Percentiles rank a stretch among this genome's conserved stretches.
These are phyloP conservation scores for Asteroscopus sphinx DNA, from an alignment of 2,888 invertebrate genomes.

Conservation along the genomic window DNA sequence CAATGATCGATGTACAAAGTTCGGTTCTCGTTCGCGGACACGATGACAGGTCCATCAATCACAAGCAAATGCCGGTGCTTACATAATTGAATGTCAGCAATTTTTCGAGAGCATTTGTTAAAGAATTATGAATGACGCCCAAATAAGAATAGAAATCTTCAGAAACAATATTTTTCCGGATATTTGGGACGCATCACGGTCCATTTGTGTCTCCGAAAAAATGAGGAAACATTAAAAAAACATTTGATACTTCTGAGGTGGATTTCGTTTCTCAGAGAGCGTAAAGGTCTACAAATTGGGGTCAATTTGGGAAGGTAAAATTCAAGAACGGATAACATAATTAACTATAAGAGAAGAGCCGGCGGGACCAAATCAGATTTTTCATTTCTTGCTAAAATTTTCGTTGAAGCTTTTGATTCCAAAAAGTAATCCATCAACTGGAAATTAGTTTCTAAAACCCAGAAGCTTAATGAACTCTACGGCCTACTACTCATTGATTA, in stretches of 20 bases:
- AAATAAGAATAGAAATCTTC: conserved; percentile 35
- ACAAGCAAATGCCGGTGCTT: conserved; percentile 44
- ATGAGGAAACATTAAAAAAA: conserved; percentile 15
- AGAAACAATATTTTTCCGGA: conserved; percentile 13
- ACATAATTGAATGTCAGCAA: conserved; percentile 60
- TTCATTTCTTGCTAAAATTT: conserved; percentile 13
- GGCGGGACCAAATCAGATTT: conserved; percentile 38
- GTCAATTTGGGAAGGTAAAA: conserved; percentile 40
- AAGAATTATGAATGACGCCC: conserved; percentile 50
- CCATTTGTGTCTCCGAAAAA: conserved; percentile 7
- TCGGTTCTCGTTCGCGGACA: conserved; percentile 52
- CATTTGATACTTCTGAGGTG: conserved; percentile 9
- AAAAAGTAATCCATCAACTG: conserved; percentile 9
- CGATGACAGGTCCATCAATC: conserved; percentile 58
- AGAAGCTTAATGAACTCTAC: conserved; percentile 10
- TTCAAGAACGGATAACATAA: conserved; percentile 50
- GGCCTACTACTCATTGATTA: conserved; percentile 9
- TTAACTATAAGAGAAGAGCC: conserved; percentile 41
- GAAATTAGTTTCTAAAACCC: conserved; percentile 12
- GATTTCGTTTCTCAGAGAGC: conserved; percentile 15
- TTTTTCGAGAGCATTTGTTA: conserved; percentile 56
- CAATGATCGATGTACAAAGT: conserved; percentile 61
- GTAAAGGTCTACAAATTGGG: conserved; percentile 38
- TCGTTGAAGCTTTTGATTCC: conserved; percentile 26
- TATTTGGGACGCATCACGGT: conserved; percentile 4